Evolutionary conservation across 2,113 vertebrate genomes (phyloP).

Genomic region (Ornithorhynchus anatinus): DNA sequence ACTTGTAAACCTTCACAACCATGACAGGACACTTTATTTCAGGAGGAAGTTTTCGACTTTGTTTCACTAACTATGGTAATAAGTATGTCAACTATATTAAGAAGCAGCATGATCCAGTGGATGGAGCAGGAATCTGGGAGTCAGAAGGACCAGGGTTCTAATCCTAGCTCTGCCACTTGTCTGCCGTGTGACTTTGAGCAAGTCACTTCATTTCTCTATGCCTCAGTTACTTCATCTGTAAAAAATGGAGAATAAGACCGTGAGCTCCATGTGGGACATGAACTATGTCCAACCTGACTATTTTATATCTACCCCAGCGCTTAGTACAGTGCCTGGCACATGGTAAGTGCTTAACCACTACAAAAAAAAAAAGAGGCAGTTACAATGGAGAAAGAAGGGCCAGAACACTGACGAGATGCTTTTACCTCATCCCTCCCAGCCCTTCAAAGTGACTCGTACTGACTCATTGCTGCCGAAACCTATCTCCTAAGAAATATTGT

Average conservation of each 20-base stretch:
- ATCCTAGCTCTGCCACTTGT: neutral
- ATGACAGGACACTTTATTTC: constrained; percentile 27
- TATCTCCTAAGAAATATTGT: no score
- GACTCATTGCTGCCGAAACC: no score
- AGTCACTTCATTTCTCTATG: neutral
- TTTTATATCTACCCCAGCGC: no score
- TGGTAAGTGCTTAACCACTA: no score
- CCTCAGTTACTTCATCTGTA: no score
- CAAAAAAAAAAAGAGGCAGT: neutral
- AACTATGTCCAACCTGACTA: no score
- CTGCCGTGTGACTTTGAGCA: neutral
- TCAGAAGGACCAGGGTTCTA: neutral
- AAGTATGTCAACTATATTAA: neutral
- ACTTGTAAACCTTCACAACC: constrained; percentile 22
- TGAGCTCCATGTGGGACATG: no score
- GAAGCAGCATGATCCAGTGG: neutral
- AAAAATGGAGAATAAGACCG: no score
- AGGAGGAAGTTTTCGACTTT: constrained; percentile 29
- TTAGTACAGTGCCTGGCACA: no score
- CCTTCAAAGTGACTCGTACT: no score
- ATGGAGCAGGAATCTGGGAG: neutral
- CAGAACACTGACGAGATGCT: neutral
- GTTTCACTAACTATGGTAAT: constrained; percentile 19
- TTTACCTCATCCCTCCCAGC: no score
- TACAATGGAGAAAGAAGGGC: neutral